Conservation (phyloP, 1,140 invertebrate genomes). For the Hylaeus volcanicus region DNA sequence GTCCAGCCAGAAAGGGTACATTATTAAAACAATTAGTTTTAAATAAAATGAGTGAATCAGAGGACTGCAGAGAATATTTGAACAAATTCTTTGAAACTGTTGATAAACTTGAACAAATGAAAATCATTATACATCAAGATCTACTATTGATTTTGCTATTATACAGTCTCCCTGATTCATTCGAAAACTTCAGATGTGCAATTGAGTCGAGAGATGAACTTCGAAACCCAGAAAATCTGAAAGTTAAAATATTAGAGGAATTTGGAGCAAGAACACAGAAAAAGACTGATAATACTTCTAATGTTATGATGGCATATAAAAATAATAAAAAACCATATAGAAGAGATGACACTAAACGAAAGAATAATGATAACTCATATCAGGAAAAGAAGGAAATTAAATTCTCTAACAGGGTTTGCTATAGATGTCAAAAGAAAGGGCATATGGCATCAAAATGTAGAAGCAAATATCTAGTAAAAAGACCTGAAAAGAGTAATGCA, state of each 20-base stretch:
- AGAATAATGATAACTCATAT: not conserved
- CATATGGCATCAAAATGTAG: not conserved
- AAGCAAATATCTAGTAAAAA: not conserved
- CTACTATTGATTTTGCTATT: slow-evolving; percentile 1
- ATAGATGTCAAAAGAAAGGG: not conserved
- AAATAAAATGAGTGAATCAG: not conserved
- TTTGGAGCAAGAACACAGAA: not conserved
- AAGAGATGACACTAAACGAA: not conserved
- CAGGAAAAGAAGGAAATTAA: not conserved
- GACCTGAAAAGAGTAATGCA: not conserved
- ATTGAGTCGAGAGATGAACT: slow-evolving; percentile 2
- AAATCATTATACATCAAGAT: not conserved
- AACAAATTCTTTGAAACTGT: not conserved
- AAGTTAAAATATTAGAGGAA: not conserved
- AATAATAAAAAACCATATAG: too few species aligned
- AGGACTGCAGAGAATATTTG: not conserved
- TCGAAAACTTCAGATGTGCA: slow-evolving; percentile 13
- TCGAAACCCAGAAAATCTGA: not conserved
- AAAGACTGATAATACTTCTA: too few species aligned
- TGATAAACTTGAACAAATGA: not conserved
- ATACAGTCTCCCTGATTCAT: not conserved
- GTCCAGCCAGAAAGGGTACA: slow-evolving; percentile 1
- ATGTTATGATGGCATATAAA: not conserved
- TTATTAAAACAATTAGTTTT: not conserved
- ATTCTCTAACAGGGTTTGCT: not conserved